Percentiles rank a stretch among this genome's conserved stretches.
phyloP scores from a whole-genome alignment of 2,113 vertebrate genomes.

The Bubo bubo region DNA sequence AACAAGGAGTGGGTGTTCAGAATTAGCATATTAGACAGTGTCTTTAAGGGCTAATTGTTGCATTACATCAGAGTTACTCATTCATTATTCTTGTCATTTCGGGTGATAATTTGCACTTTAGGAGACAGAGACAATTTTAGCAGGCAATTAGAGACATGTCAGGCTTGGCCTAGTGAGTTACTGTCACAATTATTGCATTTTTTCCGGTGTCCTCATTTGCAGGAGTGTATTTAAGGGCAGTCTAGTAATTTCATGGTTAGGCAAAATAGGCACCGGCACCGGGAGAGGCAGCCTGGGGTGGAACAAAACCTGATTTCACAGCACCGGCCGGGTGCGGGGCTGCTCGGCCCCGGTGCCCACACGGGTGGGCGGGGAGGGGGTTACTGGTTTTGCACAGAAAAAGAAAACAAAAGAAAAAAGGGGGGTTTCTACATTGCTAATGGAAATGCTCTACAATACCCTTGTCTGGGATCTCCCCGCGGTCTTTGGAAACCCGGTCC shows the following conservation, averaged over 20 bases:
- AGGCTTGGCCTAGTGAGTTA: conserved; percentile 86
- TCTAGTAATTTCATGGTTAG: conserved; percentile 68
- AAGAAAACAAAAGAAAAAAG: not conserved
- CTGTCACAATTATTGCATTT: conserved; percentile 84
- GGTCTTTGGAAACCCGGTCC: too few relatives aligned
- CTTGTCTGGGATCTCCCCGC: not conserved
- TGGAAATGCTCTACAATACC: accelerated
- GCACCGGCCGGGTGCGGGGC: accelerated
- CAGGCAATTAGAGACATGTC: conserved; percentile 88
- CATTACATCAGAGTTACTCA: conserved; percentile 87
- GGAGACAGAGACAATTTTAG: conserved; percentile 88
- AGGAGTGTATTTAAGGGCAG: conserved; percentile 75
- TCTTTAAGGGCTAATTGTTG: conserved; percentile 89
- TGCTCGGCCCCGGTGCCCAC: not conserved
- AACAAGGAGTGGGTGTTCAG: conserved; percentile 84
- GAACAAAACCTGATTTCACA: not conserved
- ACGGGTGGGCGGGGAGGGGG: not conserved
- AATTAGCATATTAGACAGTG: conserved; percentile 87
- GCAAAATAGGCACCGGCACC: conserved; percentile 60
- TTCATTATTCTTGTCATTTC: conserved; percentile 90
- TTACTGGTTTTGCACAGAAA: not conserved
- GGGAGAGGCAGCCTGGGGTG: not conserved
- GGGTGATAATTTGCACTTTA: conserved; percentile 88
- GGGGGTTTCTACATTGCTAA: accelerated
- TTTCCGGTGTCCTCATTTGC: conserved; percentile 78